Conservation (phyloP, 2,888 invertebrate genomes). For the Bugula neritina region DNA sequence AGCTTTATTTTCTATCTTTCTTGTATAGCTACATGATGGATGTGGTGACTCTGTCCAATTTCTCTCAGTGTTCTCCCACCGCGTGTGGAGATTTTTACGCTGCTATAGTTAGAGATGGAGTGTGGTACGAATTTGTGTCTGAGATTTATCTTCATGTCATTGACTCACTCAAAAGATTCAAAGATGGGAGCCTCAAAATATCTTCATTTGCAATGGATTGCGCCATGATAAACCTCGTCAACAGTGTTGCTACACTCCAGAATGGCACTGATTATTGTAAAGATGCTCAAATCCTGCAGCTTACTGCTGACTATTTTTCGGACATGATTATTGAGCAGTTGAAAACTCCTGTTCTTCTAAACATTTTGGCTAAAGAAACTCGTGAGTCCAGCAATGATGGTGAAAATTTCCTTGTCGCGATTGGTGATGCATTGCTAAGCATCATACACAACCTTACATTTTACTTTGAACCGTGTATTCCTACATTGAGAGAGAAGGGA, state of each 20-base stretch:
- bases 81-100: background rate
- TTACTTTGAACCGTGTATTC: constrained; percentile 7
- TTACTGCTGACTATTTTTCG: background rate
- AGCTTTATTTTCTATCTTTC: too few relatives aligned
- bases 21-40: too few relatives aligned
- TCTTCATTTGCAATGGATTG: background rate
- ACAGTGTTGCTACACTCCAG: background rate
- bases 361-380: background rate
- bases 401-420: background rate
- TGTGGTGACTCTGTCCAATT: too few relatives aligned
- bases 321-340: background rate
- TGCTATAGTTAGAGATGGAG: background rate
- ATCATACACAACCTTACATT: constrained; percentile 3
- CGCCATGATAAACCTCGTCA: background rate
- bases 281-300: background rate
- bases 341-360: background rate
- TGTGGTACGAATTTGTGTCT: background rate
- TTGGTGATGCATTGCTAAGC: background rate
- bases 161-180: too few relatives aligned
- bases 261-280: constrained; percentile 16
- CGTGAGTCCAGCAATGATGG: background rate
- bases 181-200: background rate
- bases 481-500: background rate
- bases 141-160: background rate
- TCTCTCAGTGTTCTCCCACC: background rate